Evolutionary conservation across 2,797 vertebrate genomes (phyloP), one percentile per base, ranked within the genome.

Genomic region (Danionella dracula): DNA sequence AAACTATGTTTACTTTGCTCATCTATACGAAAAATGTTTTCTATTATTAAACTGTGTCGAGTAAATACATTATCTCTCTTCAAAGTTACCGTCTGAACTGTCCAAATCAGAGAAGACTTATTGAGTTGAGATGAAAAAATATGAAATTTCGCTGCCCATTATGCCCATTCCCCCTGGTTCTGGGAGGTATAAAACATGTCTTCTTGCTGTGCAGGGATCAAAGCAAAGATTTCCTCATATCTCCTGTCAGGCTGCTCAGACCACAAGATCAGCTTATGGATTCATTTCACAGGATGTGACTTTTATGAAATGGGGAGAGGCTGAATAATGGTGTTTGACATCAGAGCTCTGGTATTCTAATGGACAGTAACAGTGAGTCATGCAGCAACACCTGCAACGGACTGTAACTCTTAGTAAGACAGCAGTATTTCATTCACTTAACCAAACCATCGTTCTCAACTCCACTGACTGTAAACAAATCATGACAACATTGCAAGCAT

Each of bases 181-280:
- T 57, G 9, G 0, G 40, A 45, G n/a, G 19, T 16, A 55, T 38
- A 71, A 44, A 59, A 41, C 21, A 23, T 35, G 37, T 34, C 66
- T 60, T 37, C 27, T 10, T n/a, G 29, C 70, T 66, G 68, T 73
- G 55, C 34, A 13, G 17, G 54, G 58, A 71, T 75, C 60, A 76
- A 74, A 76, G 63, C 56, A 50, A 44, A 46, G 15, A 41, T 50
- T 45, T 19, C 19, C 3, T 27, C 23, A 27, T 63, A n/a, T 8
- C 19, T 44, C 49, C 17, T 65, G 29, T 32, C 10, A 27, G 40
- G 29, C 37, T 32, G 57, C 54, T 49, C 50, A 11, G 29, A 46
- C 58, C 66, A 73, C 63, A 67, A 51, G 59, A 68, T 72, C 55
- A 65, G 51, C 32, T 55, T 67, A 55, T 20, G 56, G 66, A 74